Percentiles rank a stretch among this genome's conserved stretches.
Evolutionary conservation across 2,797 vertebrate genomes (phyloP).

Genomic region (Australoheros facetus): DNA sequence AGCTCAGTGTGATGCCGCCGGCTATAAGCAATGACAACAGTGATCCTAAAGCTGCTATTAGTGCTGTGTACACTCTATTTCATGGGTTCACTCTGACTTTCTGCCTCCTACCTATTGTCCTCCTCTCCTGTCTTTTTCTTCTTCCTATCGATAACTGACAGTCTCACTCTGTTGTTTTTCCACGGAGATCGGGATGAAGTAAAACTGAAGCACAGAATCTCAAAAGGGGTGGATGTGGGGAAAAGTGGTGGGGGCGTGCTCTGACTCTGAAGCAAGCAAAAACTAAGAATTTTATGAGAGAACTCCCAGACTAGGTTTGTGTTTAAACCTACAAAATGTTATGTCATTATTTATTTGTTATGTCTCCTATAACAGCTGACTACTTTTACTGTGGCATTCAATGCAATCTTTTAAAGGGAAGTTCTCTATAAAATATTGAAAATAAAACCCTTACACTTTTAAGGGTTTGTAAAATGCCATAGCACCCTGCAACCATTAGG

Average conservation of each 20-base stretch:
- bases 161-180: conserved; percentile 13
- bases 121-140: conserved; percentile 7
- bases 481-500: neutral
- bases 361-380: neutral
- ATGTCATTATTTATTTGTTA: neutral
- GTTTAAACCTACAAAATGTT: neutral
- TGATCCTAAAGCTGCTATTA: conserved; percentile 24
- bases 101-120: neutral
- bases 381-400: neutral
- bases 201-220: conserved; percentile 28
- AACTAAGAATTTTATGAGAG: neutral
- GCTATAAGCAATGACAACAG: conserved; percentile 12
- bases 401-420: neutral
- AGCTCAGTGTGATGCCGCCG: conserved; percentile 7
- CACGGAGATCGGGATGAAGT: conserved; percentile 39
- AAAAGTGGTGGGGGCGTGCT: neutral
- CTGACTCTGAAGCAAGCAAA: conserved; percentile 3
- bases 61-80: conserved; percentile 18
- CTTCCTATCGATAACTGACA: conserved; percentile 35
- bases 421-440: neutral
- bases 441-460: neutral
- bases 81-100: conserved; percentile 7
- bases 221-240: conserved; percentile 7
- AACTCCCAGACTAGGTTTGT: neutral
- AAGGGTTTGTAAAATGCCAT: neutral